A percentile compares a stretch with the other conserved stretches of the same genome.
These are phyloP conservation scores for Drosophila leontia DNA, from an alignment of 1,140 invertebrate genomes.

Conservation along the genomic window DNA sequence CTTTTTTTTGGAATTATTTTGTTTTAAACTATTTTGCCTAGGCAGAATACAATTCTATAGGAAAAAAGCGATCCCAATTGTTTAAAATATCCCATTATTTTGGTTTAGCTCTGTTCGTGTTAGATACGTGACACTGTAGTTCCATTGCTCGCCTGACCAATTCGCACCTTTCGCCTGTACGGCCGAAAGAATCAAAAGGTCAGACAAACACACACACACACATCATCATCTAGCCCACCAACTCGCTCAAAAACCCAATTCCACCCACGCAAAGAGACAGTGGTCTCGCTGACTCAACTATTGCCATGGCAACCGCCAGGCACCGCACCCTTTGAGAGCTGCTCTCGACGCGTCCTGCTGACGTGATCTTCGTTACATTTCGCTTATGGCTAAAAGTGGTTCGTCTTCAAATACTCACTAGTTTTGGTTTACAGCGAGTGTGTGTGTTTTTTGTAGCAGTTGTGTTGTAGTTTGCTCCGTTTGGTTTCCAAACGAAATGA, in stretches of 20 bases:
- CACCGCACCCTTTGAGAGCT: slow-evolving; percentile 12
- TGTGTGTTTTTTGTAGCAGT: slow-evolving; percentile 21
- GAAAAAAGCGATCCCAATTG: neutral
- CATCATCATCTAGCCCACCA: neutral
- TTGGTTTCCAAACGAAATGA: slow-evolving; percentile 44
- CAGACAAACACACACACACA: slow-evolving; percentile 56
- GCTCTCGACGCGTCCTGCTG: slow-evolving; percentile 13
- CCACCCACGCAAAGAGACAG: slow-evolving; percentile 5
- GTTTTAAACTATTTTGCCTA: neutral
- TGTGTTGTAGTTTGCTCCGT: slow-evolving; percentile 19
- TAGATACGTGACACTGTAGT: neutral
- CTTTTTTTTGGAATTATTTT: neutral
- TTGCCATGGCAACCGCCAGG: slow-evolving; percentile 8
- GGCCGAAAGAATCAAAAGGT: slow-evolving; percentile 69
- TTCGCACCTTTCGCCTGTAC: slow-evolving; percentile 19
- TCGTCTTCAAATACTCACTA: slow-evolving; percentile 70
- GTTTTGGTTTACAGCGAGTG: slow-evolving; percentile 45
- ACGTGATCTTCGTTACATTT: slow-evolving; percentile 5
- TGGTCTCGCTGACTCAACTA: slow-evolving; percentile 12
- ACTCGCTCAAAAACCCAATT: neutral
- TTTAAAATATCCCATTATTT: neutral
- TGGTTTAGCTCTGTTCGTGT: slow-evolving; percentile 12
- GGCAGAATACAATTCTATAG: neutral
- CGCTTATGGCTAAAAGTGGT: slow-evolving; percentile 13
- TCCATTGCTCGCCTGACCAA: slow-evolving; percentile 2